phyloP scores from a whole-genome alignment of 2,888 invertebrate species.

The Heliconius cydno region DNA sequence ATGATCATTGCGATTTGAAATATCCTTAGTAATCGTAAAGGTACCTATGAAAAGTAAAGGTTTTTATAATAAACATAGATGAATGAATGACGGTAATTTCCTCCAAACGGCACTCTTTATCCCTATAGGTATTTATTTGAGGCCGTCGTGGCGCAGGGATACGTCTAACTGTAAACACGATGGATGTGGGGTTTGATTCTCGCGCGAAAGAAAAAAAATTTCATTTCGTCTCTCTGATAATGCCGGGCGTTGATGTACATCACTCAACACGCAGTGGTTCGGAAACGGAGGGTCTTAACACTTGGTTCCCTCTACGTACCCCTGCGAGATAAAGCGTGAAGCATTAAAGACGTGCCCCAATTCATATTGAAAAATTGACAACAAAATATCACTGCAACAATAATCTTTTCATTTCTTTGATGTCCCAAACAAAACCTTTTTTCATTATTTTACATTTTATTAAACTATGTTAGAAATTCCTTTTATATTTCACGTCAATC shows the following conservation, averaged over 20 bases:
- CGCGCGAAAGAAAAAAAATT: background rate
- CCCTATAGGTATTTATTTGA: no score
- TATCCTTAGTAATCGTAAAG: no score
- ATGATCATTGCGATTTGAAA: no score
- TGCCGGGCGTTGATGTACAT: no score
- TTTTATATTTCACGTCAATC: background rate
- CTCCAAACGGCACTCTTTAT: no score
- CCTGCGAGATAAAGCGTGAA: no score
- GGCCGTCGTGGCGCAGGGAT: no score
- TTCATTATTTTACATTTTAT: background rate
- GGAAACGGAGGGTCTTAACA: background rate
- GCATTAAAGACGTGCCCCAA: background rate
- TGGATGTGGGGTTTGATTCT: background rate
- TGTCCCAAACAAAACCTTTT: background rate
- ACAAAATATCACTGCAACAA: background rate
- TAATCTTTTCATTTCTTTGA: background rate
- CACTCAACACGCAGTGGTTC: background rate
- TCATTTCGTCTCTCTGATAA: no score
- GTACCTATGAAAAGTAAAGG: no score
- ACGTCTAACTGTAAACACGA: background rate
- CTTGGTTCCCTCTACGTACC: background rate
- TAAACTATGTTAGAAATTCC: background rate
- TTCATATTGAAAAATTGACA: slow-evolving; percentile 4
- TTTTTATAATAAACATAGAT: no score
- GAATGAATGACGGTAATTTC: no score